Conservation (phyloP, 2,113 vertebrate species). For the Helogale parvula region DNA sequence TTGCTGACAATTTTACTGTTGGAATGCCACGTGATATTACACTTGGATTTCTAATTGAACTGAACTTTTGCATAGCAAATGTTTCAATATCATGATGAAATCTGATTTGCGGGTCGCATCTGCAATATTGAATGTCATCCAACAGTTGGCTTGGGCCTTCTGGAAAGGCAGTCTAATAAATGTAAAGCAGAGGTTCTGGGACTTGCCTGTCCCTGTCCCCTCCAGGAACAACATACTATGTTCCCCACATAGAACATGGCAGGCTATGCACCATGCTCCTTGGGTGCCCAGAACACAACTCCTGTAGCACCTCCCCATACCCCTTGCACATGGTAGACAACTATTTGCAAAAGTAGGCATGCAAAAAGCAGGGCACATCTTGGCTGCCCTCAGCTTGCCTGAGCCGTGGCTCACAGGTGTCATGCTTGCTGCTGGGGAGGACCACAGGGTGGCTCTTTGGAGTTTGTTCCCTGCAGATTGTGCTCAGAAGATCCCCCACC, state of each 20-base stretch:
- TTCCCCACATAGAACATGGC: too few relatives aligned
- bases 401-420: too few relatives aligned
- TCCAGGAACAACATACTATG: neutral
- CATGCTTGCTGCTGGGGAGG: neutral
- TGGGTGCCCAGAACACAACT: neutral
- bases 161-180: neutral
- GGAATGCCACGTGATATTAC: slow-evolving; percentile 40
- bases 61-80: slow-evolving; percentile 50
- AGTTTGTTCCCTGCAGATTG: neutral
- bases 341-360: neutral
- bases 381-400: too few relatives aligned
- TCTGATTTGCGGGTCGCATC: neutral
- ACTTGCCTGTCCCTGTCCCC: neutral
- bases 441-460: neutral
- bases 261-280: neutral
- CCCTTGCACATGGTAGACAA: too few relatives aligned
- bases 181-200: neutral
- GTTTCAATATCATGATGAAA: neutral
- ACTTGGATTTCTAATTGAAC: slow-evolving; percentile 55
- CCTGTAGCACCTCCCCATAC: neutral
- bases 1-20: slow-evolving; percentile 40
- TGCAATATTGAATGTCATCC: neutral
- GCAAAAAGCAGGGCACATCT: neutral
- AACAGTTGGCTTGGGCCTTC: neutral
- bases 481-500: neutral